Evolutionary conservation across 2,113 vertebrate genomes (phyloP).

Genomic region (Chionis minor): DNA sequence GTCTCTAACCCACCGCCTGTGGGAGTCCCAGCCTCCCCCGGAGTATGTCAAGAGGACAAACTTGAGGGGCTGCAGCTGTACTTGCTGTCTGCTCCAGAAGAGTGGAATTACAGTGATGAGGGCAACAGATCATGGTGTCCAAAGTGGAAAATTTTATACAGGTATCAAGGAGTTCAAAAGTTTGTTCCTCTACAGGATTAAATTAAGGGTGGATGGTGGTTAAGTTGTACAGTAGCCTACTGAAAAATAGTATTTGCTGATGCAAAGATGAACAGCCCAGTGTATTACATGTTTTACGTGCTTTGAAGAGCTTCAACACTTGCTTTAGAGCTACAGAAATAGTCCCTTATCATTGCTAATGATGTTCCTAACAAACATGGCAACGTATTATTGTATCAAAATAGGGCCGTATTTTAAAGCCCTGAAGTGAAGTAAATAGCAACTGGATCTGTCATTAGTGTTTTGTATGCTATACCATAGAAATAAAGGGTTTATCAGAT

Average conservation of each 20-base stretch:
- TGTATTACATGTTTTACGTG: not conserved
- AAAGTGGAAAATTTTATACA: not conserved
- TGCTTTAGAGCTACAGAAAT: not conserved
- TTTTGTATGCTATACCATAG: not conserved
- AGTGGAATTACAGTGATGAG: not conserved
- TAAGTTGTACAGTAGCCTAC: not conserved
- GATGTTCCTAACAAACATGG: not conserved
- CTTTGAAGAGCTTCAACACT: not conserved
- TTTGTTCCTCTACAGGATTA: not conserved
- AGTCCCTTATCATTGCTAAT: not conserved
- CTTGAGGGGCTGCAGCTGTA: not conserved
- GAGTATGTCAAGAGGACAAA: not conserved
- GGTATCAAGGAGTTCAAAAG: not conserved
- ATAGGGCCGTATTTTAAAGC: not conserved
- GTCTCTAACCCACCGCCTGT: not conserved
- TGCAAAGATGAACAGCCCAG: not conserved
- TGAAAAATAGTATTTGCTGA: not conserved
- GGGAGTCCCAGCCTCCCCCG: not conserved
- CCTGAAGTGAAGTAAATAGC: not conserved
- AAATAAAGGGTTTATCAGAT: conserved; percentile 12
- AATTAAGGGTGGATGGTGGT: not conserved
- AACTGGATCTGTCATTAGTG: not conserved
- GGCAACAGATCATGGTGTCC: not conserved
- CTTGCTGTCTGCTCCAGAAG: not conserved
- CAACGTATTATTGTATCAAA: not conserved